These are phyloP conservation scores for Nannoperca obscura DNA, from an alignment of 2,797 vertebrate species.

Conservation along the genomic window DNA sequence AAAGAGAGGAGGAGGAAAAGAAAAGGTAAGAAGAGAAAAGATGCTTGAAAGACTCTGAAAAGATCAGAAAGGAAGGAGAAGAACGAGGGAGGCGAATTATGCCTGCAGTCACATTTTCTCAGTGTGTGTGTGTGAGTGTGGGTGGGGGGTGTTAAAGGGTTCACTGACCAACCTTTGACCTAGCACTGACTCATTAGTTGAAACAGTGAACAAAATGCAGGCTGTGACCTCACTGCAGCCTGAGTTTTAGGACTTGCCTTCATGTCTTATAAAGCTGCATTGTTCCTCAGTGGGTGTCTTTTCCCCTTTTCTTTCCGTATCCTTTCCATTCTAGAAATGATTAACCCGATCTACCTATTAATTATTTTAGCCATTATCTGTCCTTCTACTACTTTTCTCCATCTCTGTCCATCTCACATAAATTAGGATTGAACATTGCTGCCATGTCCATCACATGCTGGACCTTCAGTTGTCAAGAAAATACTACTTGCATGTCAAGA, in stretches of 20 bases:
- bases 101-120: conserved; percentile 42
- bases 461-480: neutral
- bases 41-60: conserved; percentile 38
- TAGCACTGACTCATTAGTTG: conserved; percentile 70
- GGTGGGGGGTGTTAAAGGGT: conserved; percentile 41
- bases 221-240: conserved; percentile 58
- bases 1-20: conserved; percentile 25
- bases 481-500: neutral
- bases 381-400: neutral
- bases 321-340: conserved; percentile 47
- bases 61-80: conserved; percentile 51
- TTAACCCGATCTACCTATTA: conserved; percentile 53
- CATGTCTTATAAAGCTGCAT: conserved; percentile 52
- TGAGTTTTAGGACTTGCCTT: conserved; percentile 38
- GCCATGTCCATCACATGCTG: too few relatives aligned
- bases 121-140: conserved; percentile 19
- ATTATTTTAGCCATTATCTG: conserved; percentile 32
- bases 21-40: conserved; percentile 36
- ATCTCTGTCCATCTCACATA: neutral
- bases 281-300: conserved; percentile 57
- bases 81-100: conserved; percentile 47
- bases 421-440: neutral
- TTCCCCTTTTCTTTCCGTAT: conserved; percentile 17
- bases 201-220: conserved; percentile 65
- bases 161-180: conserved; percentile 73